Conservation (phyloP, 2,888 invertebrate genomes). For the Eupsilia transversa region DNA sequence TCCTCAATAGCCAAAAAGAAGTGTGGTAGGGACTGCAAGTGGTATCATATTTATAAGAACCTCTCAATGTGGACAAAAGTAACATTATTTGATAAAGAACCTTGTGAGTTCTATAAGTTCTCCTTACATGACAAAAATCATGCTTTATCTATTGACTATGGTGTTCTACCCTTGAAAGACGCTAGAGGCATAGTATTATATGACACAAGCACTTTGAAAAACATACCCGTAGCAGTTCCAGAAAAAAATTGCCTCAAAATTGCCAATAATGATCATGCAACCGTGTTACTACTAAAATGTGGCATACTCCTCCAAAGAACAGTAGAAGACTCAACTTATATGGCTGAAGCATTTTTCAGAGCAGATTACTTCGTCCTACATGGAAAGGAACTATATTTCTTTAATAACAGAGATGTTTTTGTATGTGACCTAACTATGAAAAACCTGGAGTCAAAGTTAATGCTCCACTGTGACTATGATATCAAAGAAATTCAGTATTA, state of each 20-base stretch:
- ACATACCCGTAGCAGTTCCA: conserved; percentile 80
- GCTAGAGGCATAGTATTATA: conserved; percentile 79
- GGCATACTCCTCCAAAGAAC: conserved; percentile 79
- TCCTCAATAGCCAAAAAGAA: conserved; percentile 82
- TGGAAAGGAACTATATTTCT: conserved; percentile 76
- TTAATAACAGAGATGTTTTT: conserved; percentile 77
- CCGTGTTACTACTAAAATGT: conserved; percentile 77
- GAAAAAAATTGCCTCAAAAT: conserved; percentile 80
- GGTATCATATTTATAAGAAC: conserved; percentile 84
- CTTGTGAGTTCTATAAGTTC: conserved; percentile 81
- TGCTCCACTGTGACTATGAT: conserved; percentile 78
- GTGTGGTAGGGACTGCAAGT: conserved; percentile 75
- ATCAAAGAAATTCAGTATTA: conserved; percentile 80
- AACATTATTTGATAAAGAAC: conserved; percentile 67
- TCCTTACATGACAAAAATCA: conserved; percentile 78
- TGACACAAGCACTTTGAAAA: conserved; percentile 78
- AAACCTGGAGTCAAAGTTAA: conserved; percentile 74
- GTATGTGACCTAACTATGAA: conserved; percentile 74
- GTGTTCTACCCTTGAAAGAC: conserved; percentile 80
- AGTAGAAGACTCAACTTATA: conserved; percentile 68
- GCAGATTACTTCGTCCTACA: conserved; percentile 81
- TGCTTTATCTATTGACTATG: conserved; percentile 77
- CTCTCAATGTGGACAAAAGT: conserved; percentile 78
- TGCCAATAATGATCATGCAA: conserved; percentile 77
- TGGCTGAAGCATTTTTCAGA: conserved; percentile 78